Evolutionary conservation across 2,888 invertebrate genomes (phyloP).

Genomic region (Chrysolina haemoptera): DNA sequence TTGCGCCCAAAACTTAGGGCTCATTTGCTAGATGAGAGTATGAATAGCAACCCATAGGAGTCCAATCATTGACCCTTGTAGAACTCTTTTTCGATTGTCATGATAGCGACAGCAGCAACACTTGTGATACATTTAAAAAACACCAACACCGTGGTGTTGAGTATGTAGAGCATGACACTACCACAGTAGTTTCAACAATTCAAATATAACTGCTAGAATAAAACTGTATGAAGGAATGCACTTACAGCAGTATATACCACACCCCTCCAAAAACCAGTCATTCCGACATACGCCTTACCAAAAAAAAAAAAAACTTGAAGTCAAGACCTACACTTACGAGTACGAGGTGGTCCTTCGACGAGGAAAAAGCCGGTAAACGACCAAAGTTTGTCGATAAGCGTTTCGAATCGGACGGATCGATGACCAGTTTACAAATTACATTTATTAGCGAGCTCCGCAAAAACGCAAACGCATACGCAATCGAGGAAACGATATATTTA

Average conservation of each 20-base stretch:
- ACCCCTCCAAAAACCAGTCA: not conserved
- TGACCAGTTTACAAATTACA: constrained; percentile 43
- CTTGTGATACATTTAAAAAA: too few species aligned
- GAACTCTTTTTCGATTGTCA: too few species aligned
- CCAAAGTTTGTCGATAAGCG: constrained; percentile 39
- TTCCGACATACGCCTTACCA: not conserved
- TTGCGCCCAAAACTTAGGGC: too few species aligned
- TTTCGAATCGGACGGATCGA: constrained; percentile 35
- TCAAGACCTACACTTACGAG: constrained; percentile 27
- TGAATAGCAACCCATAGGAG: too few species aligned
- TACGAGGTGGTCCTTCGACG: not conserved
- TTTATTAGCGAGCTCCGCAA: constrained; percentile 38
- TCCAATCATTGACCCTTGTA: too few species aligned
- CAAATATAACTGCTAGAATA: not conserved
- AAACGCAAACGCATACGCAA: constrained; percentile 34
- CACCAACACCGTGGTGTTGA: too few species aligned
- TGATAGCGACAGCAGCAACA: too few species aligned
- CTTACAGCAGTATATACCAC: not conserved
- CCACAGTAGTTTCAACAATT: too few species aligned
- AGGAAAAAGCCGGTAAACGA: constrained; percentile 24
- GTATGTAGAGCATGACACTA: too few species aligned
- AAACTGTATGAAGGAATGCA: not conserved
- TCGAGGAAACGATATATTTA: constrained; percentile 27
- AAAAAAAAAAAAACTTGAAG: constrained; percentile 16
- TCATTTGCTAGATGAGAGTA: too few species aligned